A percentile compares a stretch with the other conserved stretches of the same genome.
These are phyloP conservation scores for Drosophila melanogaster DNA, from an alignment of 1,140 invertebrate species.

Conservation along the genomic window Release_6_plus_ISO1_MT NT_033779.5:22141501-22142000, in stretches of 20 bases:
- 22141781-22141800: not conserved
- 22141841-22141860: slow-evolving; percentile 90
- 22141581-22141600: slow-evolving; percentile 68
- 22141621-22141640: slow-evolving; percentile 88
- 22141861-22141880: slow-evolving; percentile 91
- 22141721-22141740: slow-evolving; percentile 87
- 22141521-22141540: too few relatives aligned
- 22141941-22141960: slow-evolving; percentile 49
- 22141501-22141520: too few relatives aligned
- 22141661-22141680: slow-evolving; percentile 85
- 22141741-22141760: slow-evolving; percentile 85
- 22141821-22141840: slow-evolving; percentile 84
- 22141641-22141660: slow-evolving; percentile 90
- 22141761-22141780: slow-evolving; percentile 77
- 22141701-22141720: slow-evolving; percentile 86
- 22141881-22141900: slow-evolving; percentile 86
- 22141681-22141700: slow-evolving; percentile 60
- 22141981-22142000: slow-evolving; percentile 66
- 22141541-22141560: too few relatives aligned
- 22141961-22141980: slow-evolving; percentile 63
- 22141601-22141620: slow-evolving; percentile 75
- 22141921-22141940: slow-evolving; percentile 70
- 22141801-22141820: not conserved
- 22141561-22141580: too few relatives aligned
- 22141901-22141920: slow-evolving; percentile 36